phyloP scores from a whole-genome alignment of 2,888 invertebrate genomes.

The Stegophylla sp. region DNA sequence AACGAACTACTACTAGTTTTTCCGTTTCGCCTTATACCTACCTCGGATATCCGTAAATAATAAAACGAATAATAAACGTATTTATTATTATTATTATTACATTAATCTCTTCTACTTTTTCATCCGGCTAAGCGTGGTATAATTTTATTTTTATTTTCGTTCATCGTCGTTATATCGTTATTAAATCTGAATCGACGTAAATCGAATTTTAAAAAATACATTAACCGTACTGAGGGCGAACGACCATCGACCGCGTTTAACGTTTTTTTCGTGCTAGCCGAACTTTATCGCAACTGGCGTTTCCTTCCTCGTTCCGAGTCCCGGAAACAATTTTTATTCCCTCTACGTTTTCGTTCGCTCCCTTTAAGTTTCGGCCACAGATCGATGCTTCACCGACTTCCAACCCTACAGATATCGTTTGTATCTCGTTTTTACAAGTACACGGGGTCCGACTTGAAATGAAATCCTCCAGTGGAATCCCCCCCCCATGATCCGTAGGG shows the following conservation, averaged over 20 bases:
- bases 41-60: constrained; percentile 43
- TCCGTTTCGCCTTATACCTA: constrained; percentile 14
- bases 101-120: constrained; percentile 39
- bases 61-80: no score
- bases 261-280: neutral
- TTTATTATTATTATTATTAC: no score
- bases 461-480: no score
- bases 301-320: neutral
- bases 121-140: constrained; percentile 11
- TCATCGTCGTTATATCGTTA: constrained; percentile 15
- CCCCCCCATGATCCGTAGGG: no score
- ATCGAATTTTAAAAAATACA: constrained; percentile 49
- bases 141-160: neutral
- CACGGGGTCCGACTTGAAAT: no score
- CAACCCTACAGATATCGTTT: no score
- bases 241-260: constrained; percentile 19
- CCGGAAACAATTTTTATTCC: neutral
- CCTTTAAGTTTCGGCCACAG: neutral
- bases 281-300: constrained; percentile 40
- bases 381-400: neutral
- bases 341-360: neutral
- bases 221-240: constrained; percentile 20
- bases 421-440: no score
- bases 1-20: constrained; percentile 1
- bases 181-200: constrained; percentile 42